These are phyloP conservation scores for Anas platyrhynchos DNA, from an alignment of 2,113 vertebrate genomes.

Conservation along the genomic window DNA sequence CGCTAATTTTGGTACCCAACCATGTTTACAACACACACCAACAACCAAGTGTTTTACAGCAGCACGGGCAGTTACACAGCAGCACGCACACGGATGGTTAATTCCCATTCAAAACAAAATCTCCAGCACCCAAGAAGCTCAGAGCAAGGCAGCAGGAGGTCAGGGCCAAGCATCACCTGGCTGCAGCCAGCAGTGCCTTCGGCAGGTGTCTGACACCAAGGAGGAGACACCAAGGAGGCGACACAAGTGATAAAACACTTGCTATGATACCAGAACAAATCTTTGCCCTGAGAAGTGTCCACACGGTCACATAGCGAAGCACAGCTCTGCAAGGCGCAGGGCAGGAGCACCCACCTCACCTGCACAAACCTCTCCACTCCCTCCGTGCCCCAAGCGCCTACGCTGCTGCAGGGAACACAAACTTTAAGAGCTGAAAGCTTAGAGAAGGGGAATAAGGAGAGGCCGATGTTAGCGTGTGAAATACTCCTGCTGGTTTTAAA, in stretches of 20 bases:
- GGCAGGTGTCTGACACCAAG: fast-evolving
- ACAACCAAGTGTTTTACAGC: not conserved
- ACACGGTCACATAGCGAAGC: fast-evolving
- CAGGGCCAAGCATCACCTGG: not conserved
- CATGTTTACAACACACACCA: not conserved
- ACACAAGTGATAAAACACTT: fast-evolving
- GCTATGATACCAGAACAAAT: fast-evolving
- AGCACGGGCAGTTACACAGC: not conserved
- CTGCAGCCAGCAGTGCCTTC: not conserved
- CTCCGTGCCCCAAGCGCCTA: not conserved
- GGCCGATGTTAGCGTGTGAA: not conserved
- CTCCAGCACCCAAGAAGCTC: not conserved
- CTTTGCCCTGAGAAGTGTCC: not conserved
- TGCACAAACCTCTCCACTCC: not conserved
- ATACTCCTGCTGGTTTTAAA: not conserved
- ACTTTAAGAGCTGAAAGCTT: not conserved
- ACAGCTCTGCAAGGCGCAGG: not conserved
- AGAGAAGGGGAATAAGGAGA: not conserved
- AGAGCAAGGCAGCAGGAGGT: fast-evolving
- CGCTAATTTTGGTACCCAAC: conserved; percentile 17
- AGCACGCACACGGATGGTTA: not conserved
- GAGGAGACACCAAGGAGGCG: fast-evolving
- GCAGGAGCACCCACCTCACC: not conserved
- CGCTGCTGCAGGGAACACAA: not conserved
- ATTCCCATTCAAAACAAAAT: not conserved